phyloP scores from a whole-genome alignment of 2,888 invertebrate species.

The Coremacera marginata region DNA sequence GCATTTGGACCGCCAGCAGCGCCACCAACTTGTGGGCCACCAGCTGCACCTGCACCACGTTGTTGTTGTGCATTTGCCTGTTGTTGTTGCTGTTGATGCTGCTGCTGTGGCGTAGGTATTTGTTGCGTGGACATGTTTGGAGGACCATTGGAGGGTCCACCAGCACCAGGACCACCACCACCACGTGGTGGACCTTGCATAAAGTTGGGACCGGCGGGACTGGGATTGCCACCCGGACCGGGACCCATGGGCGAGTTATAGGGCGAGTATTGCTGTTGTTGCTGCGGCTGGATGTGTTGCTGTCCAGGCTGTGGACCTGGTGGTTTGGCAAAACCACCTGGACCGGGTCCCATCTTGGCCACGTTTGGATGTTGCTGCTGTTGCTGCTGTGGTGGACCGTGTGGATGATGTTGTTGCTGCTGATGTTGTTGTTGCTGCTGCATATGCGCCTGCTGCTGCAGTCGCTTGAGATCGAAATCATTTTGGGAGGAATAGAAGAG shows the following conservation, averaged over 20 bases:
- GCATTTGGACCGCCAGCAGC: constrained; percentile 54
- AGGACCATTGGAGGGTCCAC: constrained; percentile 48
- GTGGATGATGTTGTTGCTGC: constrained; percentile 55
- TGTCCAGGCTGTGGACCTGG: constrained; percentile 59
- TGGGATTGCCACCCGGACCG: constrained; percentile 69
- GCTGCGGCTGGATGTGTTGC: constrained; percentile 47
- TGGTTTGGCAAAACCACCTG: constrained; percentile 58
- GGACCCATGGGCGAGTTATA: constrained; percentile 76
- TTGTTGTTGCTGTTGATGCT: constrained; percentile 50
- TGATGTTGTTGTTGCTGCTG: constrained; percentile 59
- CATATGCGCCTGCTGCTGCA: constrained; percentile 67
- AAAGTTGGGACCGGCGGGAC: constrained; percentile 59
- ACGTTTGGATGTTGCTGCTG: constrained; percentile 57
- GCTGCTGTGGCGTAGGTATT: constrained; percentile 49
- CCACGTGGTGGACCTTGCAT: constrained; percentile 66
- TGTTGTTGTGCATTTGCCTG: constrained; percentile 46
- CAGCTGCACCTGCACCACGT: constrained; percentile 30
- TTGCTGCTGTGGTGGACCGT: constrained; percentile 54
- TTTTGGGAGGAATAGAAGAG: constrained; percentile 70
- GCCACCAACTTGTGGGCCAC: constrained; percentile 45
- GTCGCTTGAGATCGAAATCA: constrained; percentile 69
- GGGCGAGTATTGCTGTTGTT: constrained; percentile 76
- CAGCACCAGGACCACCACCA: constrained; percentile 48
- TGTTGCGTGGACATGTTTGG: constrained; percentile 56
- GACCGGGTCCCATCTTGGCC: constrained; percentile 62